A percentile compares a stretch with the other conserved stretches of the same genome.
Evolutionary conservation across 2,113 vertebrate genomes (phyloP).

Genomic region (Eurypyga helias): DNA sequence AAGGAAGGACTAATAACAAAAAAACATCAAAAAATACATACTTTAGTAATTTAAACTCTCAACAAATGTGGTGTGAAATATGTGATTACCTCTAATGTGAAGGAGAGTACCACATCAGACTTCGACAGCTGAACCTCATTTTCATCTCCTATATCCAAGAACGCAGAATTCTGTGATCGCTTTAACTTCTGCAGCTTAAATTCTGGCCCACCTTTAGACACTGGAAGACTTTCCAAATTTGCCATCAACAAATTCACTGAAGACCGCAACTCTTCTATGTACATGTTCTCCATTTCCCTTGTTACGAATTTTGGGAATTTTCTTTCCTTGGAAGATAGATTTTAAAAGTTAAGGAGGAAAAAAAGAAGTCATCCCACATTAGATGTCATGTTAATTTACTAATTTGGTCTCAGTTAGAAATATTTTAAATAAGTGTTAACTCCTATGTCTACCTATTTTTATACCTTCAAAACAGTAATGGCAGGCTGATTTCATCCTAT

Average conservation of each 20-base stretch:
- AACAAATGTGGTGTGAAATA: background rate
- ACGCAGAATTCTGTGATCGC: constrained; percentile 90
- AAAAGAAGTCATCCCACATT: background rate
- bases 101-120: constrained; percentile 92
- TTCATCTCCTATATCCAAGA: constrained; percentile 95
- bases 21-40: background rate
- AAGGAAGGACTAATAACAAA: background rate
- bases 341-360: background rate
- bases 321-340: constrained; percentile 82
- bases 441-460: background rate
- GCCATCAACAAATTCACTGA: constrained; percentile 95
- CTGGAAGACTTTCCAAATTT: constrained; percentile 96
- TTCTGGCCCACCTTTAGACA: constrained; percentile 93
- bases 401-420: background rate
- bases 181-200: constrained; percentile 94
- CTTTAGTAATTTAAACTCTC: background rate
- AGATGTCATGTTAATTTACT: background rate
- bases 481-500: background rate
- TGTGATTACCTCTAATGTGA: constrained; percentile 89
- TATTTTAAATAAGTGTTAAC: background rate
- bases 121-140: constrained; percentile 91
- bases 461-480: background rate
- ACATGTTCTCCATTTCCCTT: constrained; percentile 92
- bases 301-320: constrained; percentile 86
- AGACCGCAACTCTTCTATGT: constrained; percentile 91